Conservation (phyloP, 2,797 vertebrate genomes). For the Neosilurus mollespiculum region DNA sequence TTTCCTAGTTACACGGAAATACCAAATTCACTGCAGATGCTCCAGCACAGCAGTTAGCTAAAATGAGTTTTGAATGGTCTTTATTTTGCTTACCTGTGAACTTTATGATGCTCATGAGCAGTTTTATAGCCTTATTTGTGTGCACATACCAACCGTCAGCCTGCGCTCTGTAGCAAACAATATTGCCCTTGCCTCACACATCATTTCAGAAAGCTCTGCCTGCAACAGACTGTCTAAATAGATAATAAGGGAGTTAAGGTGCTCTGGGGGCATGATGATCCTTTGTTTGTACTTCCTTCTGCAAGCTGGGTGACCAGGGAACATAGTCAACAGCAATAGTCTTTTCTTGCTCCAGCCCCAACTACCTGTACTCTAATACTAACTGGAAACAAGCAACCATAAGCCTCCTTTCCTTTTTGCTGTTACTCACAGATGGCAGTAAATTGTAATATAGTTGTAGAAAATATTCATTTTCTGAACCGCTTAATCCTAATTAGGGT, state of each 20-base stretch:
- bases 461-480: too few relatives aligned
- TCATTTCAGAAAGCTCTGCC: not conserved
- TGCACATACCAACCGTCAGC: not conserved
- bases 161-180: not conserved
- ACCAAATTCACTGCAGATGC: too few relatives aligned
- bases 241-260: not conserved
- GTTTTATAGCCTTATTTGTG: not conserved
- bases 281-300: not conserved
- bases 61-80: not conserved
- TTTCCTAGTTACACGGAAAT: too few relatives aligned
- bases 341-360: too few relatives aligned
- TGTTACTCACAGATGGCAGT: too few relatives aligned
- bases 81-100: not conserved
- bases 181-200: not conserved
- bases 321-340: too few relatives aligned
- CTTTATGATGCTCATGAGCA: not conserved
- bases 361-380: too few relatives aligned
- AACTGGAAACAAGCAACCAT: too few relatives aligned
- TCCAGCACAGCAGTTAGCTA: not conserved
- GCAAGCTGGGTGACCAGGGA: too few relatives aligned
- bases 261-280: not conserved
- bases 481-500: too few relatives aligned
- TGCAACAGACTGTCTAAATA: not conserved
- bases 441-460: too few relatives aligned
- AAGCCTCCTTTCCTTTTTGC: too few relatives aligned